phyloP scores from a whole-genome alignment of 2,797 vertebrate genomes.

The Chelon labrosus region DNA sequence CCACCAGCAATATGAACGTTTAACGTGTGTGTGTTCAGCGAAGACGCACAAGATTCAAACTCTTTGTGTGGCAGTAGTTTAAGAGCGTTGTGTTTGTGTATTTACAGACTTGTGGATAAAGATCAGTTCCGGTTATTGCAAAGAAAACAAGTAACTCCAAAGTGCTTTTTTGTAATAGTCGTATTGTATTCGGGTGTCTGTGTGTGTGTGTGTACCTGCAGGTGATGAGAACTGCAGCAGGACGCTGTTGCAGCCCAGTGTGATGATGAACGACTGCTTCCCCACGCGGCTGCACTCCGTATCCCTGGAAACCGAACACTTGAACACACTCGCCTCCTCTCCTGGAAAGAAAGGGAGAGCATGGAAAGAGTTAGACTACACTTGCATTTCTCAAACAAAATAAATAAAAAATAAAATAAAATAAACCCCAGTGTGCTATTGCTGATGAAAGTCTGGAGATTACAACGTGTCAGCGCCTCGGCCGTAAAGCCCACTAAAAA shows the following conservation, averaged over 20 bases:
- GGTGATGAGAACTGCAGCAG: conserved; percentile 95
- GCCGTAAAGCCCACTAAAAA: neutral
- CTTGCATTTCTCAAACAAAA: neutral
- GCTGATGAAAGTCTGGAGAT: neutral
- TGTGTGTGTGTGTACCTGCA: conserved; percentile 82
- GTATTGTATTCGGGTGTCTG: neutral
- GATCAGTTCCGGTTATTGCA: too few species aligned
- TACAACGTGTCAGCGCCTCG: neutral
- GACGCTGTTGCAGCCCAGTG: conserved; percentile 95
- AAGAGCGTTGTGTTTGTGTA: too few species aligned
- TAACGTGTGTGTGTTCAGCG: too few species aligned
- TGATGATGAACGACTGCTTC: conserved; percentile 98
- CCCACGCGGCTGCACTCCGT: conserved; percentile 97
- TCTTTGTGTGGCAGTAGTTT: too few species aligned
- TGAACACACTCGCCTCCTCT: conserved; percentile 94
- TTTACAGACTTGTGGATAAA: too few species aligned
- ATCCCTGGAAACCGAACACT: conserved; percentile 92
- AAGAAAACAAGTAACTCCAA: too few species aligned
- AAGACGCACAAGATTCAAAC: too few species aligned
- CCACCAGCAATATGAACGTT: too few species aligned
- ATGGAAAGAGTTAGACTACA: conserved; percentile 12
- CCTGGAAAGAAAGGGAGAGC: conserved; percentile 76
- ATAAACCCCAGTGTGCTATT: too few species aligned
- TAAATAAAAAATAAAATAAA: neutral
- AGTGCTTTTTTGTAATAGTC: neutral